Base-by-base conservation (phyloP, 92 coral and sea anemone genomes). In the Epizoanthus stellaris region DNA sequence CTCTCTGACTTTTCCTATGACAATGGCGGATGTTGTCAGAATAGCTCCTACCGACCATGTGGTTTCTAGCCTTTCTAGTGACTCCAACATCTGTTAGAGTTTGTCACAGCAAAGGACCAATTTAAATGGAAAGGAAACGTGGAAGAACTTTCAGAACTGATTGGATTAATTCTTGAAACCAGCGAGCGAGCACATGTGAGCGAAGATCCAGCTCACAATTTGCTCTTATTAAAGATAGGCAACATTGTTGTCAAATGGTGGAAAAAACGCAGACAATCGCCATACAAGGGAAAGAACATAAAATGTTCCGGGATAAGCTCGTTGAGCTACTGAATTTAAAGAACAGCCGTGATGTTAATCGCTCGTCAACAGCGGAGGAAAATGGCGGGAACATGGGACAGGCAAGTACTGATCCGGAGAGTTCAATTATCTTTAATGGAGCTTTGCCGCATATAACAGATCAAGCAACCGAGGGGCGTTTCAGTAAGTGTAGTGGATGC, bases 81-180 rank as follows among this genome's bases (percentile, higher is more conserved):
- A 45, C 57, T 7, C 59, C 9, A 53, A 42, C 58, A 75, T 15
- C 79, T 73, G 79, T 73, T 75, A 75, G 47, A 75, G 80, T 75
- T 75, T 75, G 80, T 75, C 80, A 54, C 66, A 75, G n/a, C 80
- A 52, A 75, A 75, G 66, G 80, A 75, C 38, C 66, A 75, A 14
- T 75, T 75, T 52, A 75, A 75, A 75, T 75, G 30, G 80, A 75
- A 14, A 14, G 80, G 67, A 23, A 75, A 75, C 80, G 66, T 65
- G 56, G 65, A 57, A 75, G 67, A 57, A 58, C 81, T 75, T 54
- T 45, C 81, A 65, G 81, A 76, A 76, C 60, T 76, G 45, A 76
- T 76, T 76, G 59, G 61, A 56, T 76, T 76, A 57, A 76, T 57
- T 25, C 67, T 76, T 74, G 80, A 74, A 53, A 74, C 80, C 13